A percentile compares a stretch with the other conserved stretches of the same genome.
phyloP scores from a whole-genome alignment of 2,888 invertebrate species.

The Chloroclysta siterata region DNA sequence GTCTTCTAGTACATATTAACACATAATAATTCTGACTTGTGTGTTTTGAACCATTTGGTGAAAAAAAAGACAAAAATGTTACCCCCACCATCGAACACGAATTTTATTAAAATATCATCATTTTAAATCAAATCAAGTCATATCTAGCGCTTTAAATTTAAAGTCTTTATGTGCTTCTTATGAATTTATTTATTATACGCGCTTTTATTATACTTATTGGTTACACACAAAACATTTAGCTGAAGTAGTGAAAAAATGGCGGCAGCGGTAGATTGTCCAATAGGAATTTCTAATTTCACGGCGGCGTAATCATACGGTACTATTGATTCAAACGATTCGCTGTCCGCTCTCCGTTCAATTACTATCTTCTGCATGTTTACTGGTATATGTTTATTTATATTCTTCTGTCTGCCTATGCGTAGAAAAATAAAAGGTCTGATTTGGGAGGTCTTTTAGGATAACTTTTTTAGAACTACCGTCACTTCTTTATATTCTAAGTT shows the following conservation, averaged over 20 bases:
- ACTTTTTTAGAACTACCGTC: not conserved
- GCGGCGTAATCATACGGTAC: not conserved
- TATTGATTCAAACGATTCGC: constrained; percentile 4
- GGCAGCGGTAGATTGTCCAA: not conserved
- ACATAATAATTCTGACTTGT: too few species aligned
- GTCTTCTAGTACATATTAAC: too few species aligned
- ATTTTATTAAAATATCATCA: not conserved
- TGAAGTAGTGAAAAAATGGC: constrained; percentile 1
- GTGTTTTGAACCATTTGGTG: too few species aligned
- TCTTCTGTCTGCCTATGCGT: not conserved
- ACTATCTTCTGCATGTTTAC: not conserved
- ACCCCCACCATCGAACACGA: not conserved
- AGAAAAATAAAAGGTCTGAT: constrained; percentile 10
- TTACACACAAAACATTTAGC: constrained; percentile 10
- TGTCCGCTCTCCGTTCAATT: not conserved
- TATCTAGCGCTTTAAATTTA: constrained; percentile 33
- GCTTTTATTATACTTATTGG: constrained; percentile 38
- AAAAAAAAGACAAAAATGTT: not conserved
- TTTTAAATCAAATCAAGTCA: not conserved
- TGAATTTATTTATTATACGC: constrained; percentile 43
- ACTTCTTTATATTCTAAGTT: too few species aligned
- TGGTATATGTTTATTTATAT: not conserved
- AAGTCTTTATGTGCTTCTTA: constrained; percentile 23
- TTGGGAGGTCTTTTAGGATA: not conserved
- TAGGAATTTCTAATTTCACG: not conserved